Evolutionary conservation across 2,113 vertebrate species (phyloP), one percentile per base, ranked within the genome.

Genomic region (Osmerus mordax): DNA sequence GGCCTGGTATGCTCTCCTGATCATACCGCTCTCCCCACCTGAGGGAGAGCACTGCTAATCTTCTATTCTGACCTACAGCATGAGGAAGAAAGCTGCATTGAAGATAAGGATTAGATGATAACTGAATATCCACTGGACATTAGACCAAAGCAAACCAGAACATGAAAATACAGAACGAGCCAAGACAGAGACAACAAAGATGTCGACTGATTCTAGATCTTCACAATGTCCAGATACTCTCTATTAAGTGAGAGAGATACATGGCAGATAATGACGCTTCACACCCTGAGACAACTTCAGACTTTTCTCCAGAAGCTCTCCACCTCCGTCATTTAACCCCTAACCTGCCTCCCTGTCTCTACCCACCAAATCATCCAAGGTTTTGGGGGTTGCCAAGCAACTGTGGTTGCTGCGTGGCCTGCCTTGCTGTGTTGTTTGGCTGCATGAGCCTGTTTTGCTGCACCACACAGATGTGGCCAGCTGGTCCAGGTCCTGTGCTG

Each of bases 301-400:
- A 69, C 66, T 75, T 70, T 80, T 80, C 28, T 76, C 28, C 75
- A 79, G 25, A 65, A 76, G 78, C 75, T 68, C 73, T n/a, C 74
- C 66, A 28, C 74, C 81, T 82, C 76, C 32, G 70, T 77, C 61
- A 32, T 84, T 88, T 86, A 81, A 81, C 81, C 84, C 75, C 51
- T 58, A 58, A 78, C 71, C 72, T 63, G 23, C 75, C 56, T 72
- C 78, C 77, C 70, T 47, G 41, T 47, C 41, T 47, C 68, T 3
- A 81, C 78, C 29, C 41, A 47, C 71, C 76, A 72, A 64, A 54
- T 84, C 81, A 81, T 71, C 81, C 12, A 54, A 71, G 84, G 82
- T 85, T 90, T 90, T 84, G 70, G 64, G 41, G 85, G 88, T 91
- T 90, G 87, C 89, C 83, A 83, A 69, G 87, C 86, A 90, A 91